phyloP scores from a whole-genome alignment of 2,113 vertebrate species.

The Nothobranchius furzeri region DNA sequence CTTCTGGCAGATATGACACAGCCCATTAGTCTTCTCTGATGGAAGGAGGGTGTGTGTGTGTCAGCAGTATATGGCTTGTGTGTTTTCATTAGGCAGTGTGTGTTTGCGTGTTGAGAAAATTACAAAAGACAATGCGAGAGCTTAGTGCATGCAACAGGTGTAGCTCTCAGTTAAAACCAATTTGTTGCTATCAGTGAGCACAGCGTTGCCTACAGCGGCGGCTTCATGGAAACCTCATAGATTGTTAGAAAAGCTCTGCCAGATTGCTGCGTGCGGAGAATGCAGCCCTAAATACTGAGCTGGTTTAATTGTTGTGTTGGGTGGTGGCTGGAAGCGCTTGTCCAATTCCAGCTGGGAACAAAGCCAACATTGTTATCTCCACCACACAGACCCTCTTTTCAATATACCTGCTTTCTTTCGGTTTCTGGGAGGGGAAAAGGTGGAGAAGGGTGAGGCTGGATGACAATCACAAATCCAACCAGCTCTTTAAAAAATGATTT shows the following conservation, averaged over 20 bases:
- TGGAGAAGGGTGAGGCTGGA: constrained; percentile 44
- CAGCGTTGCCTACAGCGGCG: constrained; percentile 55
- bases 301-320: constrained; percentile 70
- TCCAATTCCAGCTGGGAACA: constrained; percentile 68
- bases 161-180: constrained; percentile 49
- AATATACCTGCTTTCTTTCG: constrained; percentile 69
- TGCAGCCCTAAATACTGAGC: constrained; percentile 26
- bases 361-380: constrained; percentile 72
- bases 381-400: constrained; percentile 62
- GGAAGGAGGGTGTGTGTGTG: constrained; percentile 9
- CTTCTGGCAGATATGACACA: constrained; percentile 43
- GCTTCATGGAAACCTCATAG: constrained; percentile 34
- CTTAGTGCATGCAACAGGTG: constrained; percentile 58
- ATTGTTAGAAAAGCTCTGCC: constrained; percentile 45
- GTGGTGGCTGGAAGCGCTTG: constrained; percentile 48
- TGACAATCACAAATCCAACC: constrained; percentile 63
- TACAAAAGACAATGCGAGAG: constrained; percentile 48
- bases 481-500: constrained; percentile 17
- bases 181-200: constrained; percentile 57
- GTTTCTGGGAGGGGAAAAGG: constrained; percentile 14
- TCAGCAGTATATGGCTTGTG: background rate
- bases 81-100: constrained; percentile 34
- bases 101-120: constrained; percentile 31
- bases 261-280: constrained; percentile 47
- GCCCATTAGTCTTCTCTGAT: constrained; percentile 42